phyloP scores from a whole-genome alignment of 2,888 invertebrate species.

The Apamea sordens region DNA sequence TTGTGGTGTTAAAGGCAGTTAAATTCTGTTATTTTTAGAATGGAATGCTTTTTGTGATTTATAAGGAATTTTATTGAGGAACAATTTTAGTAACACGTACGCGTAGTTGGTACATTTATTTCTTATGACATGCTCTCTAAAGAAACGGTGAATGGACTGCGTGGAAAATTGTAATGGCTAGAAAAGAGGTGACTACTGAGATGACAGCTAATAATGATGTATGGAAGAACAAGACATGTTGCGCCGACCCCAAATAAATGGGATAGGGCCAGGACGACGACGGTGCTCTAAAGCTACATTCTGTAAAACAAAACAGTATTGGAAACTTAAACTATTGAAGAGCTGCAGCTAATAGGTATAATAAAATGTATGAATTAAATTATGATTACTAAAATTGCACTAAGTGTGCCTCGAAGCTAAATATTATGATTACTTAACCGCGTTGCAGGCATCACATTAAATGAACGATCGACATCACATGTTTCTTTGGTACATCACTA shows the following conservation, averaged over 20 bases:
- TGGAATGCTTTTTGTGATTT: conserved; percentile 32
- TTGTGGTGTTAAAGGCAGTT: conserved; percentile 7
- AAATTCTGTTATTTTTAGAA: conserved; percentile 21
- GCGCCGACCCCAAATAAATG: background rate
- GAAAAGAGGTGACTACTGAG: background rate
- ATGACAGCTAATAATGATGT: background rate
- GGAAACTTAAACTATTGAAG: background rate
- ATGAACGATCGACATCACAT: conserved; percentile 5
- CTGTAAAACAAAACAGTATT: background rate
- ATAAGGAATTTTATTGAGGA: conserved; percentile 22
- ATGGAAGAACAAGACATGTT: background rate
- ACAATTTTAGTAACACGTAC: background rate
- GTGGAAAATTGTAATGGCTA: background rate
- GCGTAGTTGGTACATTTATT: background rate
- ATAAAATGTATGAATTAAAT: background rate
- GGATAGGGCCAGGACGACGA: background rate
- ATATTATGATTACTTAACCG: conserved; percentile 37
- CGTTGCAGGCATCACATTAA: conserved; percentile 9
- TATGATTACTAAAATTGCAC: conserved; percentile 19
- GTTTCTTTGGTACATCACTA: conserved; percentile 31
- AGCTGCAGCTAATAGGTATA: background rate
- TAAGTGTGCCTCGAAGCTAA: conserved; percentile 13
- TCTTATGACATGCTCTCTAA: background rate
- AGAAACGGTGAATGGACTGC: background rate
- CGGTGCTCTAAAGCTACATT: background rate